These are phyloP conservation scores for Austrolebias charrua DNA, from an alignment of 2,797 vertebrate genomes.

Conservation along the genomic window DNA sequence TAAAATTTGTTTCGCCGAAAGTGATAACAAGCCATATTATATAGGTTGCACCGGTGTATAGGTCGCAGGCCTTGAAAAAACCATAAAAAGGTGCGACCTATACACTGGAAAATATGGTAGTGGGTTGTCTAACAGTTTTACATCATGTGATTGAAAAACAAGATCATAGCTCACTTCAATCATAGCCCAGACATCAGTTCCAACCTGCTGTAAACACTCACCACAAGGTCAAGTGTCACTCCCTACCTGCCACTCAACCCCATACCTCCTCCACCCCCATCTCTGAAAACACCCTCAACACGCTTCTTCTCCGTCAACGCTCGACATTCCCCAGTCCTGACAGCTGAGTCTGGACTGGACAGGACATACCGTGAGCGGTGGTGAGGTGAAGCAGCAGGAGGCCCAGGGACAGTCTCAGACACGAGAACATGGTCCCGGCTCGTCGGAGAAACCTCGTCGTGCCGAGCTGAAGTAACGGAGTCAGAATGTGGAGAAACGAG, in stretches of 20 bases:
- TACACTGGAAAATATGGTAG: too few species aligned
- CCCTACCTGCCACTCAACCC: constrained; percentile 2
- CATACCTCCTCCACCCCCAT: neutral
- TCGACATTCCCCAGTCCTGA: neutral
- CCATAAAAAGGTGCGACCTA: too few species aligned
- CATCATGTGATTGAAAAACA: too few species aligned
- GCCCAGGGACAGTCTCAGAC: constrained; percentile 16
- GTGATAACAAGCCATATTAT: too few species aligned
- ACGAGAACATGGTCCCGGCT: constrained; percentile 45
- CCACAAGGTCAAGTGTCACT: constrained; percentile 35
- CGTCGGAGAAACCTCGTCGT: constrained; percentile 15
- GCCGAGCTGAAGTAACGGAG: constrained; percentile 27
- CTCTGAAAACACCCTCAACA: neutral
- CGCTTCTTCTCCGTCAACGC: neutral
- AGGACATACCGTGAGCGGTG: constrained; percentile 51
- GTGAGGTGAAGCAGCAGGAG: constrained; percentile 51
- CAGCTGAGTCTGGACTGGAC: neutral
- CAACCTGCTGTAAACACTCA: constrained; percentile 2
- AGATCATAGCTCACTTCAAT: too few species aligned
- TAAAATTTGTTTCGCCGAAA: too few species aligned
- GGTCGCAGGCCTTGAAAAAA: too few species aligned
- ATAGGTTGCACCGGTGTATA: too few species aligned
- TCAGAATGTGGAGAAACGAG: constrained; percentile 30
- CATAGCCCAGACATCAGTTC: too few species aligned
- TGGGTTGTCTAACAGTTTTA: too few species aligned